These are phyloP conservation scores for Plebejus argus DNA, from an alignment of 2,888 invertebrate species.

Conservation along the genomic window DNA sequence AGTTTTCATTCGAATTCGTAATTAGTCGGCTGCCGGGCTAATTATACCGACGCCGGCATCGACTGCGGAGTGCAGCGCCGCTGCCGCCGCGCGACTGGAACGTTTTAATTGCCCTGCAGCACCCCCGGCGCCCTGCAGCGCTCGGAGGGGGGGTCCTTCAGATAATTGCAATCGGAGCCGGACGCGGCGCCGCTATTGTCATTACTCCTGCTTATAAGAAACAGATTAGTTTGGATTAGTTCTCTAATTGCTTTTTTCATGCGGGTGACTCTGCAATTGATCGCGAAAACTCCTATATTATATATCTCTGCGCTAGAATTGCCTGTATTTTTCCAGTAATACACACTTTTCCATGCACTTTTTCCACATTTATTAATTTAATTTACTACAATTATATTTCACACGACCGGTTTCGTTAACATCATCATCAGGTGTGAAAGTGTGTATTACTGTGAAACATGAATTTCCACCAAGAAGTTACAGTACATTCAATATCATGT, in stretches of 20 bases:
- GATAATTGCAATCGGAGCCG: conserved; percentile 6
- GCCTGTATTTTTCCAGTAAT: background rate
- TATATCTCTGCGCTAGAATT: background rate
- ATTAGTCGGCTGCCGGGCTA: conserved; percentile 11
- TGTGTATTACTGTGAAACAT: too few relatives aligned
- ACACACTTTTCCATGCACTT: too few relatives aligned
- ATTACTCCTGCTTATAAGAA: conserved; percentile 12
- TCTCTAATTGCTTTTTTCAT: background rate
- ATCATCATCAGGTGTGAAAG: too few relatives aligned
- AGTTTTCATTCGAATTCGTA: conserved; percentile 19
- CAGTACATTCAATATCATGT: too few relatives aligned
- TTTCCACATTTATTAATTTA: too few relatives aligned
- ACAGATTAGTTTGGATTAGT: conserved; percentile 16
- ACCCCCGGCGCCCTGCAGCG: background rate
- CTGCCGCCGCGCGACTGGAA: conserved; percentile 17
- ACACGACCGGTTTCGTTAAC: too few relatives aligned
- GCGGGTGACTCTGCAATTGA: background rate
- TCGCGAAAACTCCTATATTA: background rate
- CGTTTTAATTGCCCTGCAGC: conserved; percentile 24
- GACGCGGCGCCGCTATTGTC: background rate
- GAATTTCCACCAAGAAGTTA: too few relatives aligned
- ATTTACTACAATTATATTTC: too few relatives aligned
- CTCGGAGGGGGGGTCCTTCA: background rate
- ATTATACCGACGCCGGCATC: conserved; percentile 6
- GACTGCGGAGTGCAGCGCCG: background rate